A percentile compares a stretch with the other conserved stretches of the same genome.
These are phyloP conservation scores for Scolanthus callimorphus DNA, from an alignment of 92 coral and sea anemone species.

Conservation along the genomic window DNA sequence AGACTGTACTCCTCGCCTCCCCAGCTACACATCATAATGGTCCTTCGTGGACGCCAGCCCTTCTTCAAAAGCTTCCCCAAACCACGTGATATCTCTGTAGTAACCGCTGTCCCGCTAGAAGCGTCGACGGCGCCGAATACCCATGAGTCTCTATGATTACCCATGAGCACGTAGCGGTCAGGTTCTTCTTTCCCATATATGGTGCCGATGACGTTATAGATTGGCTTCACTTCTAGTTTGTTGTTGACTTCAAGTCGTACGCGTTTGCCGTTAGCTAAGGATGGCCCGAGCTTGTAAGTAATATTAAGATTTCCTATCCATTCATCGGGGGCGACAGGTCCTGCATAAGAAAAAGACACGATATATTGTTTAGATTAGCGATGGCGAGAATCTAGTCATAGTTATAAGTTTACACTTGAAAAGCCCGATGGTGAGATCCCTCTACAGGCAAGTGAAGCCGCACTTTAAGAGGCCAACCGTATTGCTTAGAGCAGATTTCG, in stretches of 20 bases:
- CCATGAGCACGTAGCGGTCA: conserved; percentile 83
- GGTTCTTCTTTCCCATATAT: conserved; percentile 92
- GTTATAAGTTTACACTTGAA: no score
- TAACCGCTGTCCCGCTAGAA: conserved; percentile 65
- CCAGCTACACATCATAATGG: conserved; percentile 93
- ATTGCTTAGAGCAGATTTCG: no score
- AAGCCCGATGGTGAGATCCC: no score
- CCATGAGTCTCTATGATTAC: conserved; percentile 91
- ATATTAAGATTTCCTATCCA: conserved; percentile 62
- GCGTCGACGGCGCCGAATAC: conserved; percentile 89
- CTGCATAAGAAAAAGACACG: conserved; percentile 16
- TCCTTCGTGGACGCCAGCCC: conserved; percentile 97
- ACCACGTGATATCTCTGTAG: conserved; percentile 83
- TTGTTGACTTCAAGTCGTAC: conserved; percentile 60
- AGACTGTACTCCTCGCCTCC: conserved; percentile 86
- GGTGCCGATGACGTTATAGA: conserved; percentile 91
- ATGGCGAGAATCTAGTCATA: no score
- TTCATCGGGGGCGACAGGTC: conserved; percentile 44
- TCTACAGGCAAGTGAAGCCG: no score
- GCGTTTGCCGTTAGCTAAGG: conserved; percentile 19
- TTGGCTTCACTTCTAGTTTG: conserved; percentile 37
- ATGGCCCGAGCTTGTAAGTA: conserved; percentile 71
- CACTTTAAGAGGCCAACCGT: no score
- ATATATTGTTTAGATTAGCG: no score
- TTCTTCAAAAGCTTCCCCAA: conserved; percentile 55